Conservation (phyloP, 2,113 vertebrate genomes). For the Microcebus jonahi region DNA sequence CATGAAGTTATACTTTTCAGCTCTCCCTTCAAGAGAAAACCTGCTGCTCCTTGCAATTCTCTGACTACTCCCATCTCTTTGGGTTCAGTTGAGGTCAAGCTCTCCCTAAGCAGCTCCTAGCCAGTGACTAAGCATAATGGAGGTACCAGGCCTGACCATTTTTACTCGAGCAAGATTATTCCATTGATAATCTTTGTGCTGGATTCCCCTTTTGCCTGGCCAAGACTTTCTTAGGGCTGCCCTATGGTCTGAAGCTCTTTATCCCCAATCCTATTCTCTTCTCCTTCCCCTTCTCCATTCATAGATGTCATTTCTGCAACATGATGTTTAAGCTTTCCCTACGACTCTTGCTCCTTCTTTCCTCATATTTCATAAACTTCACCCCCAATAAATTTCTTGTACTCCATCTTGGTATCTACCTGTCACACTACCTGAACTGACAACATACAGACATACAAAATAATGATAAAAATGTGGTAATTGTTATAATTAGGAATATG, state of each 20-base stretch:
- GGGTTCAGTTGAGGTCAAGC: not conserved
- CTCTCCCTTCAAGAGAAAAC: not conserved
- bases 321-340: not conserved
- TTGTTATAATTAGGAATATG: not conserved
- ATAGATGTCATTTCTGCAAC: fast-evolving
- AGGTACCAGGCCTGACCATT: not conserved
- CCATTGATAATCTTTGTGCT: not conserved
- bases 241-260: not conserved
- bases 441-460: not conserved
- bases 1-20: not conserved
- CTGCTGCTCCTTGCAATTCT: not conserved
- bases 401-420: not conserved
- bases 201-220: not conserved
- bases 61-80: not conserved
- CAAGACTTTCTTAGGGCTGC: not conserved
- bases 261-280: too few relatives aligned
- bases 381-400: not conserved
- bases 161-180: not conserved
- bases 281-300: not conserved
- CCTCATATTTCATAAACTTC: not conserved
- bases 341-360: not conserved
- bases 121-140: not conserved
- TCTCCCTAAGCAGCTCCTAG: not conserved
- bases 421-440: not conserved
- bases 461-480: not conserved